Evolutionary conservation across 2,113 vertebrate genomes (phyloP).

Genomic region (Pelmatolapia mariae): DNA sequence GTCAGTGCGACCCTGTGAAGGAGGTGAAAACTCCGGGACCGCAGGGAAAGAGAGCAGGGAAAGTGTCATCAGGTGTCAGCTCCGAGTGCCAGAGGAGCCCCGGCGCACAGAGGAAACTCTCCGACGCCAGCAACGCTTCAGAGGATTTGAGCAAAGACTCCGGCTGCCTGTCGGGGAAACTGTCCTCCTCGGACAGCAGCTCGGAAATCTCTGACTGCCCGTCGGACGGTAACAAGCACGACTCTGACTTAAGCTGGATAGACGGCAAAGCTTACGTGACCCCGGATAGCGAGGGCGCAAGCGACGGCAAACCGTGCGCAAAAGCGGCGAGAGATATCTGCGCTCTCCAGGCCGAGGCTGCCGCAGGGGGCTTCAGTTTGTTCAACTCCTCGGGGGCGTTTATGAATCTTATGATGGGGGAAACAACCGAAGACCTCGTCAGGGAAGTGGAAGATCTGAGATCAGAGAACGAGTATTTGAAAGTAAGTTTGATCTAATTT

Average conservation of each 20-base stretch:
- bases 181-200: slow-evolving; percentile 85
- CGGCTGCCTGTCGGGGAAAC: slow-evolving; percentile 63
- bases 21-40: slow-evolving; percentile 25
- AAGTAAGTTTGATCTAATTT: slow-evolving; percentile 71
- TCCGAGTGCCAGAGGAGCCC: slow-evolving; percentile 30
- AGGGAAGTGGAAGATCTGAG: slow-evolving; percentile 92
- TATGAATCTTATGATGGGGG: slow-evolving; percentile 78
- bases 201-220: slow-evolving; percentile 86
- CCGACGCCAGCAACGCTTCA: slow-evolving; percentile 65
- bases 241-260: slow-evolving; percentile 68
- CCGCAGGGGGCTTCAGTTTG: slow-evolving; percentile 62
- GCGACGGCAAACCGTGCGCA: neutral
- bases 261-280: slow-evolving; percentile 38
- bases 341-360: slow-evolving; percentile 32
- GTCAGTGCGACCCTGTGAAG: slow-evolving; percentile 27
- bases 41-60: slow-evolving; percentile 37
- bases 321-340: slow-evolving; percentile 30
- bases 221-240: slow-evolving; percentile 78
- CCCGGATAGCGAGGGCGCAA: neutral
- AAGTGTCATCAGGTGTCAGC: neutral
- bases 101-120: slow-evolving; percentile 58
- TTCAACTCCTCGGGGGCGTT: neutral
- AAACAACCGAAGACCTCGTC: slow-evolving; percentile 77
- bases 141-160: slow-evolving; percentile 70
- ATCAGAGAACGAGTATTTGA: slow-evolving; percentile 97